A percentile compares a stretch with the other conserved stretches of the same genome.
These are phyloP conservation scores for Neogale vison DNA, from an alignment of 2,113 vertebrate genomes.

Conservation along the genomic window DNA sequence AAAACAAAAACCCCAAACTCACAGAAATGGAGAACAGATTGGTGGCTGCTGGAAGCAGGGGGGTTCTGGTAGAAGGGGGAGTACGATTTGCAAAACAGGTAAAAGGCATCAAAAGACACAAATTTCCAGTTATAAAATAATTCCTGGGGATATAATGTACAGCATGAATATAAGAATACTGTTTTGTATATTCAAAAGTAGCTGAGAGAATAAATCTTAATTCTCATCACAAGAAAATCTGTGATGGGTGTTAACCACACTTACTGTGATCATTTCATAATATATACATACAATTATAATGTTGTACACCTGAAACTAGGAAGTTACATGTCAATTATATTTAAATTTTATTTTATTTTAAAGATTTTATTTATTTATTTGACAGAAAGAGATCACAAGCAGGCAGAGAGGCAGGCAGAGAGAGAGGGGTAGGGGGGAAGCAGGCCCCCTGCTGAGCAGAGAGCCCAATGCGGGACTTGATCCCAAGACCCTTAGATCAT, in stretches of 20 bases:
- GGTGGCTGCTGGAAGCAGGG: neutral
- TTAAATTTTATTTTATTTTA: neutral
- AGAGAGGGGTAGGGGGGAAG: no score
- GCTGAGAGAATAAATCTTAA: neutral
- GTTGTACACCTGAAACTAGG: neutral
- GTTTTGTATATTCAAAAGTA: neutral
- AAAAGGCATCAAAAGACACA: neutral
- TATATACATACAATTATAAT: neutral
- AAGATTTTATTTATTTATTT: no score
- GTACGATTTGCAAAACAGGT: neutral
- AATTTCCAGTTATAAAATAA: neutral
- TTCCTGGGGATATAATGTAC: neutral
- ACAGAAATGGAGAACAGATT: neutral
- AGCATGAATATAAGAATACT: neutral
- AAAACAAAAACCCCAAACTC: neutral
- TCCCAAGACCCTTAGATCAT: no score
- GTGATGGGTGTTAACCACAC: neutral
- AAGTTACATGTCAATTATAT: neutral
- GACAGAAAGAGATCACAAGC: no score
- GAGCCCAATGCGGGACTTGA: no score
- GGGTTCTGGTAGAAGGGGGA: rapidly evolving
- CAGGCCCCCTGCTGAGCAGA: no score
- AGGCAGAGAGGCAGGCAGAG: no score
- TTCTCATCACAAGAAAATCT: neutral
- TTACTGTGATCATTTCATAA: neutral